Conservation (phyloP, 2,797 vertebrate species). For the Margarornis squamiger region DNA sequence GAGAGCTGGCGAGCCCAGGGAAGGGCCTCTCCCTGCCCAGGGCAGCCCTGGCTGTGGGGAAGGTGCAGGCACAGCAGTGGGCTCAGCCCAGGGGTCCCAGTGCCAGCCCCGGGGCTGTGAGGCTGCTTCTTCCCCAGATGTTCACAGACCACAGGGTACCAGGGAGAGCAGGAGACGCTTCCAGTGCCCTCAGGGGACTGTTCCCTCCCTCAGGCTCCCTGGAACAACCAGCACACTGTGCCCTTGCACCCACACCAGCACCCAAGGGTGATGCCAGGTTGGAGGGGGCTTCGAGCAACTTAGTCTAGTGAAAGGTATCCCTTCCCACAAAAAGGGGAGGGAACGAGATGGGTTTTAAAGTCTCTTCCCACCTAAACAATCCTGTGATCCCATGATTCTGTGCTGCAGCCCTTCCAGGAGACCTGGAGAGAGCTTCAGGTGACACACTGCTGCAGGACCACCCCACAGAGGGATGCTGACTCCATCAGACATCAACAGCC, state of each 20-base stretch:
- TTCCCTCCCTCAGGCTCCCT: background rate
- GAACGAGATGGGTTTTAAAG: background rate
- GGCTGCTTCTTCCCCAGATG: too few species aligned
- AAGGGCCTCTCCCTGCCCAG: background rate
- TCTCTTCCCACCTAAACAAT: background rate
- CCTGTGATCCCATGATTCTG: background rate
- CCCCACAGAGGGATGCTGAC: accelerated
- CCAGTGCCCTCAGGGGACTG: background rate
- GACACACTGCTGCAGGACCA: background rate
- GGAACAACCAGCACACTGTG: background rate
- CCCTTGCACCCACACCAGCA: background rate
- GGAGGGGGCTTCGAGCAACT: background rate
- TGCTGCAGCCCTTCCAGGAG: background rate
- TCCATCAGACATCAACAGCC: background rate
- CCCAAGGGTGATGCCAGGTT: background rate
- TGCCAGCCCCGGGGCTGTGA: accelerated
- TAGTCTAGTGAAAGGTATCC: background rate
- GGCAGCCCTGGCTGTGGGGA: background rate
- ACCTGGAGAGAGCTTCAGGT: background rate
- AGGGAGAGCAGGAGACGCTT: background rate
- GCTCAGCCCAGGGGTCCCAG: background rate
- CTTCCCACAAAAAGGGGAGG: too few species aligned
- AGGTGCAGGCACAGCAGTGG: accelerated
- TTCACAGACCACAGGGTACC: background rate
- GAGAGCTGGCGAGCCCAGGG: background rate